These are phyloP conservation scores for Brachyhypopomus occidentalis DNA, from an alignment of 2,113 vertebrate species.

Conservation along the genomic window DNA sequence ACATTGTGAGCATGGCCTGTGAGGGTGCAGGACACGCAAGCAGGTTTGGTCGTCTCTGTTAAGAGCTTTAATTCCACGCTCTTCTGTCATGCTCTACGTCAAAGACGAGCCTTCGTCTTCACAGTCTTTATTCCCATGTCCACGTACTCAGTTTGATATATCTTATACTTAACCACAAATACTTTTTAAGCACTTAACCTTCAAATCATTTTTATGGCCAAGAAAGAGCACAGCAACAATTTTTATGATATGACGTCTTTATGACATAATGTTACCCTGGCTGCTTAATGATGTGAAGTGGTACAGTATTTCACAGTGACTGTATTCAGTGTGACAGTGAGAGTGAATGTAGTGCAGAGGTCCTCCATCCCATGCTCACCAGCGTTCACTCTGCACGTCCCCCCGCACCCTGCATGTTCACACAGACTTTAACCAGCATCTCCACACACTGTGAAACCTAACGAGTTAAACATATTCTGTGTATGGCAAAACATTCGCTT, in stretches of 20 bases:
- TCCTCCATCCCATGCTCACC: slow-evolving; percentile 53
- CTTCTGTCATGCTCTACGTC: neutral
- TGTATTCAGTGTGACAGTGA: slow-evolving; percentile 11
- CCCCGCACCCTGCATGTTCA: slow-evolving; percentile 35
- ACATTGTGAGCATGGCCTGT: neutral
- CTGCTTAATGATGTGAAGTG: neutral
- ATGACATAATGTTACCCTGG: neutral
- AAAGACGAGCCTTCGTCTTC: neutral
- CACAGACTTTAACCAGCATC: slow-evolving; percentile 1
- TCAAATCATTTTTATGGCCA: neutral
- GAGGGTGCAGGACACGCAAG: neutral
- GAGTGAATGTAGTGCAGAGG: slow-evolving; percentile 17
- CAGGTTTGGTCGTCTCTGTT: slow-evolving; percentile 8
- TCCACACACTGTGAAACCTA: neutral
- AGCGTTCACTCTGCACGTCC: slow-evolving; percentile 56
- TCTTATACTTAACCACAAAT: neutral
- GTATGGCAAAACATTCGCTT: neutral
- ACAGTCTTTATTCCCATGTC: neutral
- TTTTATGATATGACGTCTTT: slow-evolving; percentile 30
- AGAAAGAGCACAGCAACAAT: neutral
- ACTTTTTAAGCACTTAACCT: neutral
- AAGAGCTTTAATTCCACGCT: neutral
- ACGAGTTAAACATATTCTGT: neutral
- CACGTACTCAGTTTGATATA: neutral
- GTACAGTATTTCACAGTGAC: neutral